Evolutionary conservation across 1,140 invertebrate species (phyloP).

Genomic region (Drosophila cardini): DNA sequence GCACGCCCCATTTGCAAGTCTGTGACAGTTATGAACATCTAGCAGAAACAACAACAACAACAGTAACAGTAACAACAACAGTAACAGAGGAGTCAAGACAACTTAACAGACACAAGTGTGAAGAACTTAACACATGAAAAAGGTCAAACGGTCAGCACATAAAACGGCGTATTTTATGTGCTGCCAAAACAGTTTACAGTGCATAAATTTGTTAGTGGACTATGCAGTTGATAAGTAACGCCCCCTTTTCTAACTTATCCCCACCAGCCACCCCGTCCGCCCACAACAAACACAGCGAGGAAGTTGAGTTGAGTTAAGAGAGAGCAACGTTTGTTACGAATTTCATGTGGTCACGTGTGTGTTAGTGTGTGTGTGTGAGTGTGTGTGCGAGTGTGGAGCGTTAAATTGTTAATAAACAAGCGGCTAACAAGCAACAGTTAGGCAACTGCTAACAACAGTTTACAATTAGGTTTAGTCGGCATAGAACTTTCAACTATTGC

Average conservation of each 20-base stretch:
- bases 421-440: slow-evolving; percentile 78
- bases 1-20: slow-evolving; percentile 68
- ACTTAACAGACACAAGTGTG: slow-evolving; percentile 19
- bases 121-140: slow-evolving; percentile 50
- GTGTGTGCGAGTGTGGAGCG: slow-evolving; percentile 44
- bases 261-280: not conserved
- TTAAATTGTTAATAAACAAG: slow-evolving; percentile 83
- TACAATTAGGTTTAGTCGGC: slow-evolving; percentile 70
- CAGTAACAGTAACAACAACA: slow-evolving; percentile 10
- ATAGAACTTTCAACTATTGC: slow-evolving; percentile 73
- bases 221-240: slow-evolving; percentile 60
- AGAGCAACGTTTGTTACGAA: slow-evolving; percentile 39
- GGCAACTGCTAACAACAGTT: slow-evolving; percentile 74
- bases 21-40: slow-evolving; percentile 73
- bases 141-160: slow-evolving; percentile 75
- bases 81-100: slow-evolving; percentile 5
- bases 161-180: slow-evolving; percentile 73
- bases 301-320: slow-evolving; percentile 39
- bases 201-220: slow-evolving; percentile 71
- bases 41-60: slow-evolving; percentile 13
- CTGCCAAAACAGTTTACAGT: slow-evolving; percentile 59
- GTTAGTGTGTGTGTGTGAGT: not conserved
- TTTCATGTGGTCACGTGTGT: slow-evolving; percentile 27
- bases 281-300: not conserved
- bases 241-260: slow-evolving; percentile 28